Evolutionary conservation across 35 echinoderm and acorn worm genomes (phyloP).

Genomic region (Acanthaster planci): DNA sequence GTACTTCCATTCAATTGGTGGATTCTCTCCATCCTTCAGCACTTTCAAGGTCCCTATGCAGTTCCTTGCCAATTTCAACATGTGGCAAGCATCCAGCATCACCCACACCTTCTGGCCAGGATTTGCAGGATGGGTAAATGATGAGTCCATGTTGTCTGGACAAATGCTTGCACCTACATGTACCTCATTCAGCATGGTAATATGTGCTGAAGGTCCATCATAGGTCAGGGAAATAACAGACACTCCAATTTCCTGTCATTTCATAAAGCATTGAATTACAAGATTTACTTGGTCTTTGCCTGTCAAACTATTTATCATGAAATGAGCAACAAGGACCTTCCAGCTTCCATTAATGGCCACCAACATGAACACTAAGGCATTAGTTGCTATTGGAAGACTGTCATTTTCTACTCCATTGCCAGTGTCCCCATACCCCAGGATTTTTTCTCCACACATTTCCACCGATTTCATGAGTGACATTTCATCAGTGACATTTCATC

Average conservation of each 20-base stretch:
- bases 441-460: constrained; percentile 3
- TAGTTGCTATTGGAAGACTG: constrained; percentile 35
- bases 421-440: constrained; percentile 56
- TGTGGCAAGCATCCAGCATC: constrained; percentile 59
- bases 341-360: constrained; percentile 43
- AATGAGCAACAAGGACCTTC: constrained; percentile 62
- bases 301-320: constrained; percentile 53
- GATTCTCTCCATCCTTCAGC: background rate
- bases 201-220: constrained; percentile 68
- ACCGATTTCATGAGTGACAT: too few relatives aligned
- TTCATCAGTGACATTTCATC: too few relatives aligned
- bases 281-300: constrained; percentile 65
- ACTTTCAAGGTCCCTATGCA: background rate
- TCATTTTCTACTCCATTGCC: constrained; percentile 50
- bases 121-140: constrained; percentile 57
- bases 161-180: constrained; percentile 50
- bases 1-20: constrained; percentile 20
- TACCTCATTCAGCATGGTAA: constrained; percentile 55
- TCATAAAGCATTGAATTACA: constrained; percentile 47
- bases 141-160: constrained; percentile 33
- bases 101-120: constrained; percentile 16
- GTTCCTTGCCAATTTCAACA: constrained; percentile 60
- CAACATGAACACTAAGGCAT: constrained; percentile 67
- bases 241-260: constrained; percentile 51
- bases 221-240: constrained; percentile 63